A percentile compares a stretch with the other conserved stretches of the same genome.
These are phyloP conservation scores for Muricea muricata DNA, from an alignment of 92 coral and sea anemone genomes.

Conservation along the genomic window DNA sequence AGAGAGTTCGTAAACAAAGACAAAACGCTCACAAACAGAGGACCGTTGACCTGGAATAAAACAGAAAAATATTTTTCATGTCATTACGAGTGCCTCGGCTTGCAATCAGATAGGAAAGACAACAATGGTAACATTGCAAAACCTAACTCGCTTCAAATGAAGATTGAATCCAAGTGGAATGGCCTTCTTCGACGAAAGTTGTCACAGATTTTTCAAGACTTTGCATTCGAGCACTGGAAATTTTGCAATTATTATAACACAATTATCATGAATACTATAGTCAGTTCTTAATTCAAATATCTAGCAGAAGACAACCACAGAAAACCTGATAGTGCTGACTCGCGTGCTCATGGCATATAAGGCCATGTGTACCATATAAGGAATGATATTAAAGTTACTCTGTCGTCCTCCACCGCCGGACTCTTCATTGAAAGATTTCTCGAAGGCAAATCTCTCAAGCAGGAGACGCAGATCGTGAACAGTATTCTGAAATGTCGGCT, in stretches of 20 bases:
- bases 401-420: constrained; percentile 99
- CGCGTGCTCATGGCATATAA: constrained; percentile 93
- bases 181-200: constrained; percentile 79
- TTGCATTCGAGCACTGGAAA: constrained; percentile 85
- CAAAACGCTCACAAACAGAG: constrained; percentile 77
- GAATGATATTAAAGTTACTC: constrained; percentile 92
- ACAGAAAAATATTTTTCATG: too few relatives aligned
- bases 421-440: constrained; percentile 93
- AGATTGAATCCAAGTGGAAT: constrained; percentile 85
- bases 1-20: constrained; percentile 91
- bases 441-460: constrained; percentile 89
- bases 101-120: too few relatives aligned
- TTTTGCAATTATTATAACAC: too few relatives aligned
- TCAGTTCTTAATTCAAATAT: too few relatives aligned
- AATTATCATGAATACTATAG: too few relatives aligned
- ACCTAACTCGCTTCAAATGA: constrained; percentile 86
- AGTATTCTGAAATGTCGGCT: constrained; percentile 90
- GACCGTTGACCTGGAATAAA: constrained; percentile 82
- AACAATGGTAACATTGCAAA: too few relatives aligned
- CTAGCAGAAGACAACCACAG: too few relatives aligned
- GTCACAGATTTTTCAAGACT: constrained; percentile 90
- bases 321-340: constrained; percentile 49
- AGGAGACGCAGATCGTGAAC: constrained; percentile 92
- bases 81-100: too few relatives aligned
- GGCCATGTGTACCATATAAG: constrained; percentile 93